Evolutionary conservation across 2,888 invertebrate genomes (phyloP).

Genomic region (Apamea crenata): DNA sequence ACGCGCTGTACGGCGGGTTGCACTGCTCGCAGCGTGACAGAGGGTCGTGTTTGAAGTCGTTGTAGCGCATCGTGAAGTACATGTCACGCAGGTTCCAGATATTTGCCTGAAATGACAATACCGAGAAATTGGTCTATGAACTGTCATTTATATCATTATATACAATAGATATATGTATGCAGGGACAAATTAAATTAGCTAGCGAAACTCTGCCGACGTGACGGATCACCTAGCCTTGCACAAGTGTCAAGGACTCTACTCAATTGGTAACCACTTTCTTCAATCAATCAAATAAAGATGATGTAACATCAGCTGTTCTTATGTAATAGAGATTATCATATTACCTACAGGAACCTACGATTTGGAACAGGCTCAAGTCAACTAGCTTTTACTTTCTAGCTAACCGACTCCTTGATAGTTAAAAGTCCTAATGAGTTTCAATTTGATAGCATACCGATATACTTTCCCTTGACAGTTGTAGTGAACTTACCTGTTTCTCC

Average conservation of each 20-base stretch:
- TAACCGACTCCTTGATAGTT: neutral
- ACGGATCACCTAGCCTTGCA: no score
- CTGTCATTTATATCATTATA: neutral
- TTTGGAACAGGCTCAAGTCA: neutral
- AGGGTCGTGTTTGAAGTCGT: constrained; percentile 93
- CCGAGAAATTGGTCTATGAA: neutral
- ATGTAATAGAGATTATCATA: no score
- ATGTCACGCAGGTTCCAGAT: constrained; percentile 91
- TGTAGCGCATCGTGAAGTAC: constrained; percentile 92
- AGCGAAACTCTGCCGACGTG: no score
- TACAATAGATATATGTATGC: no score
- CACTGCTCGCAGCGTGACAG: constrained; percentile 91
- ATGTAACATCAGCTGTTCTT: no score
- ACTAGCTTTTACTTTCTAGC: neutral
- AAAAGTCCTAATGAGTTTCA: neutral
- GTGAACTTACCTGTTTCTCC: constrained; percentile 87
- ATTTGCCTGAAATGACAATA: constrained; percentile 78
- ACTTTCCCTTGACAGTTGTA: neutral
- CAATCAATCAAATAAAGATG: no score
- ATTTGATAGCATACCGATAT: neutral
- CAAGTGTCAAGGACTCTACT: no score
- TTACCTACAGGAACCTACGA: no score
- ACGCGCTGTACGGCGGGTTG: constrained; percentile 92
- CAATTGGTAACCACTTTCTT: no score
- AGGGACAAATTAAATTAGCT: neutral